Evolutionary conservation across 2,888 invertebrate genomes (phyloP), one percentile per base, ranked within the genome.

Genomic region (Blastobasis adustella): DNA sequence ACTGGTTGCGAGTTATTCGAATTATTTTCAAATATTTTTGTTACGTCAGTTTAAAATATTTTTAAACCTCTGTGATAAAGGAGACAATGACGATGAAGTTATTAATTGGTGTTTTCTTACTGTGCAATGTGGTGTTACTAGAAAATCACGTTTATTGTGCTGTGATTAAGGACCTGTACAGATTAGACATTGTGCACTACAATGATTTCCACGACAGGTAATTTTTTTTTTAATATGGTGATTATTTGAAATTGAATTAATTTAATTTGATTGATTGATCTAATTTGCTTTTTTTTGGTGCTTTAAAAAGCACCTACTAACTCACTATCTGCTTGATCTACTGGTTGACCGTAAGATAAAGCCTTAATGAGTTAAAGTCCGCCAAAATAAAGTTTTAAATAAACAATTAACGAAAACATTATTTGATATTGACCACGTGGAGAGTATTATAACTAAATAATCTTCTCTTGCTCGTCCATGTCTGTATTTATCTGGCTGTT

Each of bases 161-260:
- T 46, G 71, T 76, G 47, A 50, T 76, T 9, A 62, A 69, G 50
- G 66, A 71, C 45, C 60, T 84, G n/a, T 90, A 85, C 59, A 76
- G 81, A 52, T 64, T 91, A 55, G 89, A 90, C 54, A 76, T 91
- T 49, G 74, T 90, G 49, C 90, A 90, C 66, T 82, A 89, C 44
- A 90, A 90, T 62, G 90, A 90, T 70, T 90, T 90, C 61, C 90
- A 90, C 62, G 90, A 83, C 49, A 82, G 89, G 89, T 89, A 59
- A 73, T 76, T n/a, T 5, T 6, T 40, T 9, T 9, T 4, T 40
- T 8, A 8, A 40, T 9, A 40, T 8, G 9, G 9, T 40, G 9
- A 40, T 3, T 1, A 40, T 3, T 40, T 6, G 1, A 40, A 40
- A 9, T 40, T 9, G 6, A 8, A 9, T 9, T 9, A 40, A 8